Evolutionary conservation across 2,113 vertebrate genomes (phyloP).

Genomic region (Hemibagrus wyckioides): DNA sequence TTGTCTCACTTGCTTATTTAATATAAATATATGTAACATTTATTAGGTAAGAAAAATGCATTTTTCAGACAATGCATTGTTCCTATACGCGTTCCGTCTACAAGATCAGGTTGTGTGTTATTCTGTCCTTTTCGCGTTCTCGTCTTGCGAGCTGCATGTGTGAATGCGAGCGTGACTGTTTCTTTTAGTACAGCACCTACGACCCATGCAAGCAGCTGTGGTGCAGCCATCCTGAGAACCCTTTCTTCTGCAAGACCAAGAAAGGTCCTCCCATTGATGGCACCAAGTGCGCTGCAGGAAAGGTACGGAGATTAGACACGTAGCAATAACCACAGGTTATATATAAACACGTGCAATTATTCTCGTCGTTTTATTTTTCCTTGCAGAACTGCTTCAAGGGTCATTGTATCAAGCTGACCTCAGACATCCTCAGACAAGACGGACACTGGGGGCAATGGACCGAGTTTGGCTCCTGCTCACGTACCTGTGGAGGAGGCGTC

Average conservation of each 20-base stretch:
- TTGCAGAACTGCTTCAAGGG: constrained; percentile 93
- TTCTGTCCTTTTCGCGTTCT: neutral
- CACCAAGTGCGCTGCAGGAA: constrained; percentile 89
- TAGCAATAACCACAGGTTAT: too few relatives aligned
- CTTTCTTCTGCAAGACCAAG: constrained; percentile 95
- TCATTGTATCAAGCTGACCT: constrained; percentile 90
- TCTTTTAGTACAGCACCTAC: constrained; percentile 84
- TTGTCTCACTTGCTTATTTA: neutral
- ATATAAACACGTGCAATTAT: neutral
- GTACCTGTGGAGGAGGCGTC: constrained; percentile 90
- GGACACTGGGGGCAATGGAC: constrained; percentile 94
- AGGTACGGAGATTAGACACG: constrained; percentile 69
- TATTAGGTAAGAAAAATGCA: neutral
- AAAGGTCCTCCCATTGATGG: constrained; percentile 95
- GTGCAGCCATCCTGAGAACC: constrained; percentile 94
- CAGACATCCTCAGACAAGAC: constrained; percentile 90
- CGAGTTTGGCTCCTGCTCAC: constrained; percentile 87
- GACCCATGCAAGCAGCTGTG: constrained; percentile 96
- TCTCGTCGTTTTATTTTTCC: too few relatives aligned
- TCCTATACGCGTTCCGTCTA: neutral
- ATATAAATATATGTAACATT: too few relatives aligned
- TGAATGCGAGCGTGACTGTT: constrained; percentile 55
- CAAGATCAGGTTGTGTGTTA: neutral
- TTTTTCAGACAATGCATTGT: neutral
- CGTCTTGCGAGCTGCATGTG: constrained; percentile 31